Conservation (phyloP, 2,797 vertebrate species). For the Basileuterus tristriatus region DNA sequence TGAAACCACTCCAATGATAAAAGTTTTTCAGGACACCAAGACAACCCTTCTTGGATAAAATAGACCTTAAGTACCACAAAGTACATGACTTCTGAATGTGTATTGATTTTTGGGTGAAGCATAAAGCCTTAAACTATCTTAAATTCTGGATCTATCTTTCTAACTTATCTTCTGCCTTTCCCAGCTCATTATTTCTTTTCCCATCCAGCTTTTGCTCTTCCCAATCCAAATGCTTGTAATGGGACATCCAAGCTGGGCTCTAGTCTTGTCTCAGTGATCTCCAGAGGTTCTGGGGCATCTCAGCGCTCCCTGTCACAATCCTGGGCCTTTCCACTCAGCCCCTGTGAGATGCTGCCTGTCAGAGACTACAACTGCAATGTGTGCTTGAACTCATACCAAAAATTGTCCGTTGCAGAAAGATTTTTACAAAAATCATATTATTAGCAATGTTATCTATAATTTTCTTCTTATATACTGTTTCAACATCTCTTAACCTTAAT, state of each 20-base stretch:
- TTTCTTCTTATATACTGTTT: not conserved
- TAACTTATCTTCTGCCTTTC: not conserved
- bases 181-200: not conserved
- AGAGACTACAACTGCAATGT: fast-evolving
- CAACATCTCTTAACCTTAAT: not conserved
- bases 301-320: not conserved
- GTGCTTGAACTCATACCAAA: not conserved
- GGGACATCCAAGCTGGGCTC: fast-evolving
- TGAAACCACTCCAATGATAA: not conserved
- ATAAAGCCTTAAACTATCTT: not conserved
- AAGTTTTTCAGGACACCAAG: not conserved
- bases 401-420: not conserved
- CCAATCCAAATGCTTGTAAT: fast-evolving
- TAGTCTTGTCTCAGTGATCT: fast-evolving
- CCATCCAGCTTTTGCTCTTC: not conserved
- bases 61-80: not conserved
- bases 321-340: not conserved
- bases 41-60: not conserved
- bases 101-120: not conserved
- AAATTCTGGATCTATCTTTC: not conserved
- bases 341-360: not conserved
- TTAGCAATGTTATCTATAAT: not conserved
- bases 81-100: not conserved
- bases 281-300: not conserved
- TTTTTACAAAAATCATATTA: not conserved